Percentiles rank a stretch among this genome's conserved stretches.
These are phyloP conservation scores for Alauda arvensis DNA, from an alignment of 2,797 vertebrate genomes.

Conservation along the genomic window DNA sequence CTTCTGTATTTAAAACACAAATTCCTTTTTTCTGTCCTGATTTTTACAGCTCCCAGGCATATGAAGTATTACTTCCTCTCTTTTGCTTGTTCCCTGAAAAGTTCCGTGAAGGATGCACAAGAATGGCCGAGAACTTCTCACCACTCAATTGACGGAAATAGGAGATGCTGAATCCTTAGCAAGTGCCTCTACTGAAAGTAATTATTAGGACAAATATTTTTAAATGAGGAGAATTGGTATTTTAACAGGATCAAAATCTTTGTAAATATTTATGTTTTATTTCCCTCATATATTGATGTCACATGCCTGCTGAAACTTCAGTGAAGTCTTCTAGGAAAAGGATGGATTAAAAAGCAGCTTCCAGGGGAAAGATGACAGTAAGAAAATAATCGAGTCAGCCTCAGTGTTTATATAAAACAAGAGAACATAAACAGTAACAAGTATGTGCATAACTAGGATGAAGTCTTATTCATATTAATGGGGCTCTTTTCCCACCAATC, in stretches of 20 bases:
- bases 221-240: neutral
- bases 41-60: neutral
- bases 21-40: neutral
- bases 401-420: neutral
- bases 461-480: neutral
- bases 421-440: neutral
- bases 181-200: neutral
- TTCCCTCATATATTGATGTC: neutral
- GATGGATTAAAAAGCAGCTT: neutral
- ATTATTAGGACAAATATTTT: slow-evolving; percentile 32
- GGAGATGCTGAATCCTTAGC: neutral
- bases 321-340: slow-evolving; percentile 7
- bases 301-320: neutral
- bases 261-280: neutral
- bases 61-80: neutral
- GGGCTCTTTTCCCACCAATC: neutral
- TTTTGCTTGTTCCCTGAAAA: neutral
- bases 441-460: neutral
- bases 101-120: neutral
- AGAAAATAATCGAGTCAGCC: neutral
- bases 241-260: neutral
- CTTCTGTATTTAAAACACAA: slow-evolving; percentile 5
- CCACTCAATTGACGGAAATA: neutral
- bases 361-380: neutral
- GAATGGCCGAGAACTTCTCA: neutral